Conservation (phyloP, 2,888 invertebrate species). For the Cerceris rybyensis region DNA sequence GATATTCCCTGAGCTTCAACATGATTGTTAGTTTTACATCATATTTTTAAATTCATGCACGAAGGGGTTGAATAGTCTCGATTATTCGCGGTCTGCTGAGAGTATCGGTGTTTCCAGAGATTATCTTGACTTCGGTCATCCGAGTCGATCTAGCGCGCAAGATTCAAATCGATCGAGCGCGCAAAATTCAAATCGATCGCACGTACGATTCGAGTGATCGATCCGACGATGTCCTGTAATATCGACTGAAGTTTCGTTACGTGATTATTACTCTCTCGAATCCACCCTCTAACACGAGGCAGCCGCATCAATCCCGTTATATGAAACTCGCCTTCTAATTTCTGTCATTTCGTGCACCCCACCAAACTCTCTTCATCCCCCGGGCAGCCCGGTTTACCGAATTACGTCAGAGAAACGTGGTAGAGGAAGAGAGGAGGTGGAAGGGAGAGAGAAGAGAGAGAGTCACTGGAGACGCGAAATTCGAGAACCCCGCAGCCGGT, state of each 20-base stretch:
- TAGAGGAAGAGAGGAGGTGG: too few relatives aligned
- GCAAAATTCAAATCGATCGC: too few relatives aligned
- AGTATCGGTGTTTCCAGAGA: too few relatives aligned
- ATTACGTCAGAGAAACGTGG: constrained; percentile 41
- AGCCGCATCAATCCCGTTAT: background rate
- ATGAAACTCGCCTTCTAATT: constrained; percentile 13
- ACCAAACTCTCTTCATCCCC: constrained; percentile 18
- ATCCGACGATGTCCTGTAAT: background rate
- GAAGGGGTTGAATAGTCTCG: too few relatives aligned
- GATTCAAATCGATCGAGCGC: too few relatives aligned
- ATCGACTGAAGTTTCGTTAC: background rate
- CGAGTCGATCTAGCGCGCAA: too few relatives aligned
- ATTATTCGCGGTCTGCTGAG: too few relatives aligned
- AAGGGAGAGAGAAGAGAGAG: constrained; percentile 2
- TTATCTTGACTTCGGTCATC: too few relatives aligned
- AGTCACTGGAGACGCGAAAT: constrained; percentile 51
- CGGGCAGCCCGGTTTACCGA: constrained; percentile 26
- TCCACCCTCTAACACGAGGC: background rate
- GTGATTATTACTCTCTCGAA: background rate
- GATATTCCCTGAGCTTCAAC: too few relatives aligned
- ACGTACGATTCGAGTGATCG: background rate
- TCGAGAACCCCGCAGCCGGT: constrained; percentile 32
- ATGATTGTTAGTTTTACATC: too few relatives aligned
- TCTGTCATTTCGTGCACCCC: background rate
- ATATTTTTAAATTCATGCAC: too few relatives aligned